Evolutionary conservation across 2,797 vertebrate species (phyloP), one percentile per base, ranked within the genome.

Genomic region (Hapalemur alaotrensis): DNA sequence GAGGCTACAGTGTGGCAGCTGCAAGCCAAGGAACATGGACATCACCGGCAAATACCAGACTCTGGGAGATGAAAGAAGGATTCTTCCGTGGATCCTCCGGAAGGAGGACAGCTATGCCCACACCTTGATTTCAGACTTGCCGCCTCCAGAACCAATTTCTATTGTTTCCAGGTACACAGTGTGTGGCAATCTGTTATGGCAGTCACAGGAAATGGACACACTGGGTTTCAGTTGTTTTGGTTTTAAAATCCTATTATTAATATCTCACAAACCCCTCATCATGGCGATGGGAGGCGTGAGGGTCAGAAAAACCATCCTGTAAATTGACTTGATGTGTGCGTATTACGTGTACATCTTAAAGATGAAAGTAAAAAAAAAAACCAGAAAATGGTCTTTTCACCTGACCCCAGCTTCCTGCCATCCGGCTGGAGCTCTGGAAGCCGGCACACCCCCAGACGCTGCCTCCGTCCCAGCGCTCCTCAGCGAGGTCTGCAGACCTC

Each of bases 251-350:
- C 13, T n/a, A 30, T 43, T n/a, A 7, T 76, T 13, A 30, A 6
- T 20, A 1, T 43, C 69, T 12, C 9, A 30, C 14, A 0, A 5
- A 11, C 4, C 12, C 12, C 63, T 18, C 23, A 0, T 3, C 22
- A 38, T 4, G 22, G 1, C 25, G 18, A 59, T 8, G 22, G 30
- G 50, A 59, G 30, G 15, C 6, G 12, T 14, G 25, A 9, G 8
- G 6, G 22, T 41, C n/a, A 10, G 17, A 67, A 54, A 28, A n/a
- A 8, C 0, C 0, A 4, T 7, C 25, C 52, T 12, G 20, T 15
- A 46, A 10, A 8, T 25, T 5, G 46, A 28, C 5, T 50, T 23
- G 14, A 17, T 9, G 1, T 15, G 41, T 3, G 3, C n/a, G 35
- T 30, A 1, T 17, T 5, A 2, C 1, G 2, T 30, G 3, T 15